phyloP scores from a whole-genome alignment of 2,888 invertebrate species.

The Agriopis leucophaearia region DNA sequence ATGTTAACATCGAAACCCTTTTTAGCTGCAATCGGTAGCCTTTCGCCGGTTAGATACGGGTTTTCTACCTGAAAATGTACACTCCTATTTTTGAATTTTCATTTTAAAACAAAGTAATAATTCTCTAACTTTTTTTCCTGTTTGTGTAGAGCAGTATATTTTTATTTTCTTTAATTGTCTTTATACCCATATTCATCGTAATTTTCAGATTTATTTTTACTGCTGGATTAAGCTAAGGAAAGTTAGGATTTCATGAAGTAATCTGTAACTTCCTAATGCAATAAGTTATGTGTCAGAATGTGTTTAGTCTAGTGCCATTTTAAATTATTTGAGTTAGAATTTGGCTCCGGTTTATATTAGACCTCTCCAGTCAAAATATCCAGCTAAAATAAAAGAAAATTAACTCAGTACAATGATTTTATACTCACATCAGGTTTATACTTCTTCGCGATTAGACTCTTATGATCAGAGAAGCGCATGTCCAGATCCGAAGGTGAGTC shows the following conservation, averaged over 20 bases:
- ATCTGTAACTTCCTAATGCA: too few relatives aligned
- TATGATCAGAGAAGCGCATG: slow-evolving; percentile 89
- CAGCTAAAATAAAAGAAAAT: too few relatives aligned
- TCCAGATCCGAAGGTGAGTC: slow-evolving; percentile 84
- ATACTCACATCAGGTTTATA: slow-evolving; percentile 85
- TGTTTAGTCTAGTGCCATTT: too few relatives aligned
- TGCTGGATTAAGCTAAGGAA: too few relatives aligned
- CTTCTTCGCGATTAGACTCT: slow-evolving; percentile 92
- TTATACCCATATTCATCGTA: too few relatives aligned
- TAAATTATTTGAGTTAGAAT: too few relatives aligned
- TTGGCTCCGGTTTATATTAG: background rate
- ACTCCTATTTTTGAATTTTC: slow-evolving; percentile 23
- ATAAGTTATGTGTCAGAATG: too few relatives aligned
- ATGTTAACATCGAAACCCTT: slow-evolving; percentile 92
- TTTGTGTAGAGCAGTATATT: too few relatives aligned
- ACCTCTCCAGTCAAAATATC: background rate
- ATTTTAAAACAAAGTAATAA: background rate
- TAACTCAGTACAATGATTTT: slow-evolving; percentile 3
- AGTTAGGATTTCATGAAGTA: too few relatives aligned
- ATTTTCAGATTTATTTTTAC: too few relatives aligned
- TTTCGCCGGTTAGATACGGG: slow-evolving; percentile 94
- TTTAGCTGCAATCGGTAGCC: slow-evolving; percentile 96
- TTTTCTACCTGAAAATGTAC: slow-evolving; percentile 88
- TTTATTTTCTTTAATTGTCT: too few relatives aligned
- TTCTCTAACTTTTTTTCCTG: too few relatives aligned